These are phyloP conservation scores for Melanostigma gelatinosum DNA, from an alignment of 2,113 vertebrate species.

Conservation along the genomic window DNA sequence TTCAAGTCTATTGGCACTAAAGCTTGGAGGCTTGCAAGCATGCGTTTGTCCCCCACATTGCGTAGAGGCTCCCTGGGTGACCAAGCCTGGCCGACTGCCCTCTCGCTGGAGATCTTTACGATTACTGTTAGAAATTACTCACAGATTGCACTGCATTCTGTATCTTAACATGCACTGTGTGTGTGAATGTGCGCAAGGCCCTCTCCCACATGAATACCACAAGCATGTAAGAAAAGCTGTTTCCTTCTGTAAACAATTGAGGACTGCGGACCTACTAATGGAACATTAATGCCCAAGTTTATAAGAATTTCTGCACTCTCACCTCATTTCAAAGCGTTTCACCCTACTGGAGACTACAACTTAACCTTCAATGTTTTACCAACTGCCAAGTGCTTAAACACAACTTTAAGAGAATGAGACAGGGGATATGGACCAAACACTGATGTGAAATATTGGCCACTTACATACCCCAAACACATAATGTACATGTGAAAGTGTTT, in stretches of 20 bases:
- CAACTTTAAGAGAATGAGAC: background rate
- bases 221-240: constrained; percentile 32
- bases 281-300: constrained; percentile 54
- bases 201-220: constrained; percentile 34
- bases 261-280: constrained; percentile 44
- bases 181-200: constrained; percentile 25
- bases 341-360: constrained; percentile 26
- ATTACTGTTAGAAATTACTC: constrained; percentile 82
- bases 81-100: constrained; percentile 59
- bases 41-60: constrained; percentile 49
- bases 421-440: constrained; percentile 1
- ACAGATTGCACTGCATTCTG: constrained; percentile 75
- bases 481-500: constrained; percentile 44
- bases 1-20: constrained; percentile 69
- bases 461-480: constrained; percentile 49
- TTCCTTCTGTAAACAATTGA: constrained; percentile 61
- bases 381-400: constrained; percentile 16
- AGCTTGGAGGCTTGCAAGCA: constrained; percentile 57
- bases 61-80: constrained; percentile 54
- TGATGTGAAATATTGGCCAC: constrained; percentile 29
- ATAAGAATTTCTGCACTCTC: constrained; percentile 32
- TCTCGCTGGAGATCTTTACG: constrained; percentile 63
- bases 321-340: constrained; percentile 24
- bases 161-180: constrained; percentile 16
- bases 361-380: constrained; percentile 17